phyloP scores from a whole-genome alignment of 2,888 invertebrate species.

The Malacosoma neustria region DNA sequence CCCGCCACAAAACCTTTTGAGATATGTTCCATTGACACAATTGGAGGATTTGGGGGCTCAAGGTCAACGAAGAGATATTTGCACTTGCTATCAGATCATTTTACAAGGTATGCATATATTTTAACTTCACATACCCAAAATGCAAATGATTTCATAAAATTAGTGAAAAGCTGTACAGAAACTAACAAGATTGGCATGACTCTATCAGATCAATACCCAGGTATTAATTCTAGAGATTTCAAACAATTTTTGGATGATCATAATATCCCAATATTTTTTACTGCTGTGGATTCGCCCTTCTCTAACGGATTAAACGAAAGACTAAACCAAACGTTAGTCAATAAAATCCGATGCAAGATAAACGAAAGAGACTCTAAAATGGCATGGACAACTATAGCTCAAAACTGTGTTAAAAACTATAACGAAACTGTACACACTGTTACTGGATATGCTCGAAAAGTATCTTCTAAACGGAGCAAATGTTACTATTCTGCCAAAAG shows the following conservation, averaged over 20 bases:
- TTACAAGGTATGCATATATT: constrained; percentile 16
- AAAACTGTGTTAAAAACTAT: constrained; percentile 13
- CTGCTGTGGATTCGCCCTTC: constrained; percentile 23
- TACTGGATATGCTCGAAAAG: constrained; percentile 21
- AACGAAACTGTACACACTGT: constrained; percentile 25
- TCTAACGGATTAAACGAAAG: constrained; percentile 18
- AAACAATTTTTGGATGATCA: constrained; percentile 12
- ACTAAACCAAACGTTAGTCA: constrained; percentile 23
- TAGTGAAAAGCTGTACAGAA: constrained; percentile 7
- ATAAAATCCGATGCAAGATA: constrained; percentile 22
- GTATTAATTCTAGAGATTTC: constrained; percentile 20
- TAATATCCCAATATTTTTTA: constrained; percentile 21
- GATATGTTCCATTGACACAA: constrained; percentile 16
- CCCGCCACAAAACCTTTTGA: constrained; percentile 14
- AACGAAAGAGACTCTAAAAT: constrained; percentile 8
- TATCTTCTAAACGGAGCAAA: constrained; percentile 21
- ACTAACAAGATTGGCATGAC: constrained; percentile 10
- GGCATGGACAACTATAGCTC: constrained; percentile 9
- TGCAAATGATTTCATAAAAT: constrained; percentile 15
- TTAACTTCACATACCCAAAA: constrained; percentile 15
- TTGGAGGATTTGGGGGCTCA: constrained; percentile 17
- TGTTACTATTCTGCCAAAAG: constrained; percentile 16
- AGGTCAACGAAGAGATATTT: constrained; percentile 19
- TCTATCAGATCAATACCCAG: constrained; percentile 22
- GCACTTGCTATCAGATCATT: constrained; percentile 14